Base-by-base conservation (phyloP, 2,888 invertebrate genomes). In the Anagyrus pseudococci region DNA sequence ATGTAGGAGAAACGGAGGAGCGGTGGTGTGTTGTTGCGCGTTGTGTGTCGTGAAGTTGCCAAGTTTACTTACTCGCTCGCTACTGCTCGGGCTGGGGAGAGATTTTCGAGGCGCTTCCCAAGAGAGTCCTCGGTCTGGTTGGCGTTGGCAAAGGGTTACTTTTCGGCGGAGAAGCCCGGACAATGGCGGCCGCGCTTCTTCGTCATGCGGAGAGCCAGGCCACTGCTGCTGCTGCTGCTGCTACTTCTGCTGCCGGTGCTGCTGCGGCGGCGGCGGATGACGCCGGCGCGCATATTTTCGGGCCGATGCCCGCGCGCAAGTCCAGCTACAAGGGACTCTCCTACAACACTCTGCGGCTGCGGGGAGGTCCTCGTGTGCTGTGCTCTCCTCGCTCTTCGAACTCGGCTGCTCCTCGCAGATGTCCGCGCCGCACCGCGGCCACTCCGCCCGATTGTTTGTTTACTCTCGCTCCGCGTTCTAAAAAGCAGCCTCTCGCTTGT, bases 131-230 rank as follows among this genome's bases (percentile, higher is more conserved):
- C 48, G 10, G 13, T 23, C 8, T 3, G 13, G n/a, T 13, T 29
- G 25, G 29, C 7, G 26, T 13, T 10, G 49, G 17, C 1, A 19
- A 25, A 13, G 33, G 33, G 22, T 40, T 20, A 33, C 40, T 40
- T 52, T 40, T 60, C 41, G 64, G 50, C 55, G n/a, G n/a, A n/a
- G 47, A 55, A 62, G 62, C 62, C 62, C 58, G 56, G 62, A 58
- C 58, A 66, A 66, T 66, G 66, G 66, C 66, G 66, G 58, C 58
- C 29, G 33, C 33, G 62, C 43, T 58, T 62, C 59, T 62, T 62
- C 66, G 66, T 62, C 58, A 62, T 48, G 62, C 62, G n/a, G 47
- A 58, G 55, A 17, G 19, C 33, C 33, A 37, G 13, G 4, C 33
- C 46, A n/a, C 33, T 29, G 53, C 43, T 33, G 41, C 43, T 29